Conservation (phyloP, 2,888 invertebrate genomes). For the Protula sp. region DNA sequence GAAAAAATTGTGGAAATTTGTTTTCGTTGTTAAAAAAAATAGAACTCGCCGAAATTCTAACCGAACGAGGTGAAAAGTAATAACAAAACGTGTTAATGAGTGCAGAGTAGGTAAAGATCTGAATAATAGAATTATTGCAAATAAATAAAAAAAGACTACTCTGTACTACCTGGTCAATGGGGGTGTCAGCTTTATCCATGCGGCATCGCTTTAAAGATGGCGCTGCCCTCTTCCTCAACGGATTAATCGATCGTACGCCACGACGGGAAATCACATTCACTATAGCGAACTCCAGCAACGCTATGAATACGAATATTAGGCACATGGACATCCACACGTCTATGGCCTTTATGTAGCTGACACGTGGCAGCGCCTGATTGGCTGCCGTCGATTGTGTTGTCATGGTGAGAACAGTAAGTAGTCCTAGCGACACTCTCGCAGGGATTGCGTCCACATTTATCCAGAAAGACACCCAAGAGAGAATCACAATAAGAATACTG, state of each 20-base stretch:
- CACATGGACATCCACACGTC: conserved; percentile 52
- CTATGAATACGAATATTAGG: conserved; percentile 29
- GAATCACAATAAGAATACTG: conserved; percentile 65
- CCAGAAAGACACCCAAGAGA: conserved; percentile 97
- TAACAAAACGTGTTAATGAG: too few species aligned
- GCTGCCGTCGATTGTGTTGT: conserved; percentile 90
- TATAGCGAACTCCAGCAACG: conserved; percentile 29
- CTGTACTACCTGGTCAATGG: conserved; percentile 10
- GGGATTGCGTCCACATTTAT: conserved; percentile 82
- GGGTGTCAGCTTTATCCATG: conserved; percentile 3
- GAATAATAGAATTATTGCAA: too few species aligned
- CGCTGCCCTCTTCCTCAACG: background rate
- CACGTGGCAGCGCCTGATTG: conserved; percentile 82
- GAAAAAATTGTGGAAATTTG: too few species aligned
- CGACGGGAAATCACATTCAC: conserved; percentile 28
- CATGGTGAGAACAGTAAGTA: conserved; percentile 67
- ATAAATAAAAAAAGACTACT: too few species aligned
- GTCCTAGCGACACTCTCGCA: conserved; percentile 80
- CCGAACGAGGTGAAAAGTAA: too few species aligned
- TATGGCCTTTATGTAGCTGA: conserved; percentile 87
- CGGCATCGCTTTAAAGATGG: conserved; percentile 4
- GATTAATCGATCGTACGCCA: conserved; percentile 6
- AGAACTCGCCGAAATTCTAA: too few species aligned
- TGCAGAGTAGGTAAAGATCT: too few species aligned
- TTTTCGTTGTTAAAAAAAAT: too few species aligned